A percentile compares a stretch with the other conserved stretches of the same genome.
Conservation (phyloP, 2,888 invertebrate genomes). For the Drosophila kuntzei region DNA sequence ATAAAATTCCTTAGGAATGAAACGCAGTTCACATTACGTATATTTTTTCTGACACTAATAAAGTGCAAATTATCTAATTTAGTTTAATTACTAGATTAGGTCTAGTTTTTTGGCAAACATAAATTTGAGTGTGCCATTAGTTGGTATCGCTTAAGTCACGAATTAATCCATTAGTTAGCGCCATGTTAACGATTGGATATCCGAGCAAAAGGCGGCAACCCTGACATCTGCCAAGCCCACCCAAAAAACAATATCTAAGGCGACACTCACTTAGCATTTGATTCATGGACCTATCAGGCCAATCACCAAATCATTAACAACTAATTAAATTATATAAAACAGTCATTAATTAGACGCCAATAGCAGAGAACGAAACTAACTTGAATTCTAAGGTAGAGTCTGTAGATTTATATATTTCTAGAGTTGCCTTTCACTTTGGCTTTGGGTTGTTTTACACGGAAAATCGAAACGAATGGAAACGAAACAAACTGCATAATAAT, state of each 20-base stretch:
- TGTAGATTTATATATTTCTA: not conserved
- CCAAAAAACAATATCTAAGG: slow-evolving; percentile 35
- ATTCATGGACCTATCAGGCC: slow-evolving; percentile 60
- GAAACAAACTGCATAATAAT: slow-evolving; percentile 57
- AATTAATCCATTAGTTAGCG: slow-evolving; percentile 65
- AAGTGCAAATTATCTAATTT: slow-evolving; percentile 6
- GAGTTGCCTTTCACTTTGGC: slow-evolving; percentile 67
- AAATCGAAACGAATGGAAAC: slow-evolving; percentile 22
- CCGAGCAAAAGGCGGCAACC: slow-evolving; percentile 54
- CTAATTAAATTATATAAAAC: slow-evolving; percentile 80
- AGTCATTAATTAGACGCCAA: slow-evolving; percentile 73
- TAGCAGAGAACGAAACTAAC: slow-evolving; percentile 27
- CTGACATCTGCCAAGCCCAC: slow-evolving; percentile 79
- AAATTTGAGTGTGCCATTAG: slow-evolving; percentile 51
- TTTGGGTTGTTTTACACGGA: not conserved
- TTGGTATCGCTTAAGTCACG: slow-evolving; percentile 56
- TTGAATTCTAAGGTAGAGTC: slow-evolving; percentile 29
- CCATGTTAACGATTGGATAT: slow-evolving; percentile 55
- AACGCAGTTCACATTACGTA: too few species aligned
- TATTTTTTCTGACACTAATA: not conserved
- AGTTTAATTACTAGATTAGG: slow-evolving; percentile 7
- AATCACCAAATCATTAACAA: slow-evolving; percentile 79
- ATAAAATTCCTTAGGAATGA: too few species aligned
- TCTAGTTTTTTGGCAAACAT: not conserved
- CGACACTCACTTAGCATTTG: slow-evolving; percentile 64